These are phyloP conservation scores for Crocidura indochinensis DNA, from an alignment of 2,797 vertebrate genomes.

Conservation along the genomic window DNA sequence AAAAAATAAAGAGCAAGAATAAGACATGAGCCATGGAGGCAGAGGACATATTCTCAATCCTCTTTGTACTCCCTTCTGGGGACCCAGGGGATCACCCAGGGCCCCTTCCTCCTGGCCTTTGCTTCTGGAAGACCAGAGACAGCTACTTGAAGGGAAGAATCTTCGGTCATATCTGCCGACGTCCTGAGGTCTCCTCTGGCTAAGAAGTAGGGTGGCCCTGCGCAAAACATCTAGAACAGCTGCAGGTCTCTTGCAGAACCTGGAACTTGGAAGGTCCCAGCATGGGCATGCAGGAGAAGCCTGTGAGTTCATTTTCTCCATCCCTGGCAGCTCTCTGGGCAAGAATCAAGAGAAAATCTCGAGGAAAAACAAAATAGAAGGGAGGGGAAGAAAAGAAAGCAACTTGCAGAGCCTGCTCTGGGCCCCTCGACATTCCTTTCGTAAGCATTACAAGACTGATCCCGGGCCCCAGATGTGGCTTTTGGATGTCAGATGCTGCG, in stretches of 20 bases:
- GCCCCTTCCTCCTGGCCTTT: neutral
- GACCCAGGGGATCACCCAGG: no score
- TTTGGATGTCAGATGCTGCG: constrained; percentile 77
- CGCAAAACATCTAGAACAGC: neutral
- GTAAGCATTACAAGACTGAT: constrained; percentile 76
- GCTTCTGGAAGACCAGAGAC: neutral
- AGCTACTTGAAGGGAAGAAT: constrained; percentile 19
- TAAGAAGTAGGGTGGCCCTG: constrained; percentile 9
- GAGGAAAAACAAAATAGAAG: constrained; percentile 12
- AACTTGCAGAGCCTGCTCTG: constrained; percentile 27
- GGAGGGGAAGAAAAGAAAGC: neutral
- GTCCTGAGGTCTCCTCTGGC: constrained; percentile 35
- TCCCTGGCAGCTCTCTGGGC: constrained; percentile 59
- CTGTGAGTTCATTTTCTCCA: constrained; percentile 19
- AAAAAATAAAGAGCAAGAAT: no score
- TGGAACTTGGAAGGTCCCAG: no score
- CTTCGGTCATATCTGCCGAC: neutral
- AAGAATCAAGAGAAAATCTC: constrained; percentile 62
- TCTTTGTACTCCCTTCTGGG: no score
- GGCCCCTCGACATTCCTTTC: constrained; percentile 74
- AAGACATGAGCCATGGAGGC: no score
- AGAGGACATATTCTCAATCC: no score
- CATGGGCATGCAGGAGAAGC: neutral
- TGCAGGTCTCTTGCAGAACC: no score
- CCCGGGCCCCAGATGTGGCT: constrained; percentile 75